Evolutionary conservation across 2,113 vertebrate genomes (phyloP).

Genomic region (Osmerus mordax): DNA sequence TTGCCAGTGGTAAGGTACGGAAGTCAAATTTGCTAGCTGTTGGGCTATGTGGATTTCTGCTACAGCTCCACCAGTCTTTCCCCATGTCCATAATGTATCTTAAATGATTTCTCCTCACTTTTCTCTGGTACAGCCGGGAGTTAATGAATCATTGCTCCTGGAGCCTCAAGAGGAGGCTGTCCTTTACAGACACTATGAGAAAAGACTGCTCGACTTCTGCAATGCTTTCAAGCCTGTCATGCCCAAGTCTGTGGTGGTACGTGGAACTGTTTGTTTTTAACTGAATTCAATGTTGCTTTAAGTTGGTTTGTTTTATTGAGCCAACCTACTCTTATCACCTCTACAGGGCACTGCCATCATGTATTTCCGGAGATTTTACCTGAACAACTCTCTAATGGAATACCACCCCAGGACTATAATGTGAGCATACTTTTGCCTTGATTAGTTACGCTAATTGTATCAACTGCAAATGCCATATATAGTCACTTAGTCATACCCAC

Average conservation of each 20-base stretch:
- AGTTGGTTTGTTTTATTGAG: not conserved
- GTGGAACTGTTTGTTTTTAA: conserved; percentile 20
- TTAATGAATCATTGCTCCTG: conserved; percentile 72
- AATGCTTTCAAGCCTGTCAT: conserved; percentile 85
- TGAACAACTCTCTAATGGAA: conserved; percentile 97
- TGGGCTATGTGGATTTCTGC: not conserved
- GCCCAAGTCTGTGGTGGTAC: conserved; percentile 93
- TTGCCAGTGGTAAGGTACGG: conserved; percentile 76
- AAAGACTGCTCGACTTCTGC: conserved; percentile 88
- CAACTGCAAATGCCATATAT: too few relatives aligned
- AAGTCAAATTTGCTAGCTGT: not conserved
- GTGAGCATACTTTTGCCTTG: conserved; percentile 71
- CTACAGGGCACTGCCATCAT: conserved; percentile 88
- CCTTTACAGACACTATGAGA: conserved; percentile 90
- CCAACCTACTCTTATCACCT: conserved; percentile 2
- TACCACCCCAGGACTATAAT: conserved; percentile 93
- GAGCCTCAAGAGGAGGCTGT: conserved; percentile 81
- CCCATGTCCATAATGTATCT: not conserved
- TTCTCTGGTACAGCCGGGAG: conserved; percentile 52
- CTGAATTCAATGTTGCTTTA: not conserved
- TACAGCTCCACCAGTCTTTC: too few relatives aligned
- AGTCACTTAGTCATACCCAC: too few relatives aligned
- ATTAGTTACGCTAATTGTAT: not conserved
- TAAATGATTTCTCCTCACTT: not conserved
- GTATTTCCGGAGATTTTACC: conserved; percentile 96